Conservation (phyloP, 2,113 vertebrate species). For the Rhabdomys dilectus region DNA sequence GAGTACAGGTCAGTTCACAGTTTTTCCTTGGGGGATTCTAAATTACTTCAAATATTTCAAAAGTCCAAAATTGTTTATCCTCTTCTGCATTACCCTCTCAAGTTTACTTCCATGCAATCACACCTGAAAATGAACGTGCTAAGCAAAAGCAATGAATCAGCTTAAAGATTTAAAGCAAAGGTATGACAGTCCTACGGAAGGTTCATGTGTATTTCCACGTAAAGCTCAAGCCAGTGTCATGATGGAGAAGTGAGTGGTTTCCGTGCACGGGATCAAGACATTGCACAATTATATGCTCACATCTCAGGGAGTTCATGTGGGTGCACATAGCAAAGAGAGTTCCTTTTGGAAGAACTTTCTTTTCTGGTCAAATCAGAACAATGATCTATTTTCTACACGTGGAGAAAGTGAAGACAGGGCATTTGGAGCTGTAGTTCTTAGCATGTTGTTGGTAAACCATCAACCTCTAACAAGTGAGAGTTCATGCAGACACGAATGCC, state of each 20-base stretch:
- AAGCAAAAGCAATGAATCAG: not conserved
- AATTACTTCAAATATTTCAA: not conserved
- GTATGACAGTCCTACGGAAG: not conserved
- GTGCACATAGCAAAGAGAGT: not conserved
- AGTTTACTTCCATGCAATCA: not conserved
- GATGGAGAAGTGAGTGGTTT: not conserved
- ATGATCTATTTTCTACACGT: not conserved
- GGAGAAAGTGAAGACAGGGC: not conserved
- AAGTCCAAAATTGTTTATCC: not conserved
- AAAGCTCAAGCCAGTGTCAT: not conserved
- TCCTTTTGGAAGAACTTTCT: not conserved
- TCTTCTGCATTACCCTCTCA: not conserved
- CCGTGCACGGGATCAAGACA: fast-evolving
- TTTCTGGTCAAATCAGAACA: not conserved
- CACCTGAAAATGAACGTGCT: not conserved
- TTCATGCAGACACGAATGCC: fast-evolving
- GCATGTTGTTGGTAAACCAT: not conserved
- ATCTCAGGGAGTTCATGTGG: not conserved
- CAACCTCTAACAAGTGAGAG: not conserved
- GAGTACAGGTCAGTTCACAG: not conserved
- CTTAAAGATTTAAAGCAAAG: not conserved
- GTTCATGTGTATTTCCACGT: not conserved
- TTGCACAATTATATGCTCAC: not conserved
- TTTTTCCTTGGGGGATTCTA: not conserved
- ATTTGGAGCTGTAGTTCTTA: not conserved